These are phyloP conservation scores for Taenioides sp. DNA, from an alignment of 2,797 vertebrate species.

Conservation along the genomic window DNA sequence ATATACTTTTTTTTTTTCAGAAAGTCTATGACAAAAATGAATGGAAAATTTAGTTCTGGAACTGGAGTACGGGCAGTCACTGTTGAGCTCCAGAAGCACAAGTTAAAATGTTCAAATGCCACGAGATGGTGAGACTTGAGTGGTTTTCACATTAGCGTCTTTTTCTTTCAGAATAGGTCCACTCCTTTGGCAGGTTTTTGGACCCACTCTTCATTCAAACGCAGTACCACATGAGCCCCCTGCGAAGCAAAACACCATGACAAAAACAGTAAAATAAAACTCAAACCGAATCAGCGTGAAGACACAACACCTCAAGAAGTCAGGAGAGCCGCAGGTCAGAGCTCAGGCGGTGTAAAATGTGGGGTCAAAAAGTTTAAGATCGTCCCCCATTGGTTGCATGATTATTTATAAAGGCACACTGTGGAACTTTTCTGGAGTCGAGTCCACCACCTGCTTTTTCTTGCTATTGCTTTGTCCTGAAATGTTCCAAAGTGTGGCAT, in stretches of 20 bases:
- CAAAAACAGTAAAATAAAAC: slow-evolving; percentile 15
- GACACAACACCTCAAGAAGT: slow-evolving; percentile 79
- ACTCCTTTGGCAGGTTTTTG: slow-evolving; percentile 86
- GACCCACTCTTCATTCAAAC: slow-evolving; percentile 97
- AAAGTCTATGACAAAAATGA: too few relatives aligned
- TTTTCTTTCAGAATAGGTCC: slow-evolving; percentile 90
- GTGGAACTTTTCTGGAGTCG: not conserved
- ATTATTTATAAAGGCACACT: slow-evolving; percentile 18
- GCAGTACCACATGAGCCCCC: slow-evolving; percentile 64
- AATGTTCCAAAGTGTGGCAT: not conserved
- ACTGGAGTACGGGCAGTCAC: too few relatives aligned
- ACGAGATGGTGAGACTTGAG: slow-evolving; percentile 49
- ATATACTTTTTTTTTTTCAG: too few relatives aligned
- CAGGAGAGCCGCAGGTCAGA: slow-evolving; percentile 59
- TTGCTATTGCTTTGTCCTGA: not conserved
- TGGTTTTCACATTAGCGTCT: slow-evolving; percentile 69
- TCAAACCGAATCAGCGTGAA: slow-evolving; percentile 78
- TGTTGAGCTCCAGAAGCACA: slow-evolving; percentile 11
- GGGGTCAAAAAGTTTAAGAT: slow-evolving; percentile 39
- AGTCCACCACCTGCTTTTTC: not conserved
- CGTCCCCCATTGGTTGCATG: slow-evolving; percentile 14
- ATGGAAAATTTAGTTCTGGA: too few relatives aligned
- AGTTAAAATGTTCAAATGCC: slow-evolving; percentile 1
- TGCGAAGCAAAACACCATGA: slow-evolving; percentile 31
- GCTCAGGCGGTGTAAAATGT: slow-evolving; percentile 46